Conservation (phyloP, 2,113 vertebrate species). For the Natator depressus region DNA sequence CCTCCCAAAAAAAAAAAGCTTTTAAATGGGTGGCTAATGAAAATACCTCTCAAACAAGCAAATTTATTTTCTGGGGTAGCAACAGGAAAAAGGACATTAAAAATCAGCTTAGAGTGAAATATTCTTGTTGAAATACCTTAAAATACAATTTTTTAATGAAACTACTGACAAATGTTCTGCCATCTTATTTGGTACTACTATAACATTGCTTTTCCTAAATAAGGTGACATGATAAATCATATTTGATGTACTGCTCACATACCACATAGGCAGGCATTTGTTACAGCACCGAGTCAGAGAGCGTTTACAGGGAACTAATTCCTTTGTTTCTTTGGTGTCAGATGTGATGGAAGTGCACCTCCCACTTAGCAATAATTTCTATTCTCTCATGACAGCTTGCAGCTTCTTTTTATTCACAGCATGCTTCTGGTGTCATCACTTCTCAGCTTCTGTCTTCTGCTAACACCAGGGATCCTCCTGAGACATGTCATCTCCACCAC, state of each 20-base stretch:
- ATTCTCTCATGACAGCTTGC: background rate
- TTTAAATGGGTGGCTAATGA: background rate
- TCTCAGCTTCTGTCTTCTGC: constrained; percentile 59
- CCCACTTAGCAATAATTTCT: background rate
- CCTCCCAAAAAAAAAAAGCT: background rate
- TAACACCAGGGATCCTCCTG: constrained; percentile 14
- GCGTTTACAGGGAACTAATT: background rate
- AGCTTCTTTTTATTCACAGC: constrained; percentile 53
- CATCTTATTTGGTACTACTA: background rate
- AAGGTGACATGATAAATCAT: background rate
- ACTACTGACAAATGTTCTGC: background rate
- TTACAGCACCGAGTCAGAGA: background rate
- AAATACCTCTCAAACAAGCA: background rate
- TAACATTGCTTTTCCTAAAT: background rate
- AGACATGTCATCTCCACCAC: constrained; percentile 46
- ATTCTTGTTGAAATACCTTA: background rate
- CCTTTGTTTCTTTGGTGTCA: background rate
- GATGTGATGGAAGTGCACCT: background rate
- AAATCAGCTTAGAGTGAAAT: background rate
- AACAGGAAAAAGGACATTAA: background rate
- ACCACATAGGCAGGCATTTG: background rate
- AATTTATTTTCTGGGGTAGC: background rate
- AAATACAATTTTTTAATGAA: background rate
- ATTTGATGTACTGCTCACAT: background rate
- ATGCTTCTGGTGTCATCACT: constrained; percentile 51